A percentile compares a stretch with the other conserved stretches of the same genome.
Conservation (phyloP, 1,140 invertebrate species). For the Pachypeltis micranthus region DNA sequence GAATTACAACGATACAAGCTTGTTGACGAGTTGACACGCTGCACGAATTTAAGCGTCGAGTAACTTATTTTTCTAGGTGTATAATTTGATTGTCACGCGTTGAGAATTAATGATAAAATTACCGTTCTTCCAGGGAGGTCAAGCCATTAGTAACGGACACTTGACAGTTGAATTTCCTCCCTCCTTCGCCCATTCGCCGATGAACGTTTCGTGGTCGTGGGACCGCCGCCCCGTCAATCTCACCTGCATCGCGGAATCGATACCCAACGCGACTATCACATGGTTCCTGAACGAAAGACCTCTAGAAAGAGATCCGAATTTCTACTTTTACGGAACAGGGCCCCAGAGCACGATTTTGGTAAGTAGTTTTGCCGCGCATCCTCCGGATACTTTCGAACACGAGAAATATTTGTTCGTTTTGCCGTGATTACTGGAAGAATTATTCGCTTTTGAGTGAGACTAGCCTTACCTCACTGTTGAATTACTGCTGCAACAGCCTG, state of each 20-base stretch:
- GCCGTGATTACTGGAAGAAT: no score
- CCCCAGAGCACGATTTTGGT: conserved; percentile 52
- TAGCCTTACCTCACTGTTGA: no score
- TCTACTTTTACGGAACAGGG: conserved; percentile 44
- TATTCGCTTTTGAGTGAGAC: no score
- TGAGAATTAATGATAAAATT: neutral
- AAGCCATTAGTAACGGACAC: conserved; percentile 62
- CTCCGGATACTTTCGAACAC: no score
- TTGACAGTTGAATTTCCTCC: conserved; percentile 67
- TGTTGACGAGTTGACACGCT: neutral
- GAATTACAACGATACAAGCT: no score
- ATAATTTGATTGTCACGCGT: neutral
- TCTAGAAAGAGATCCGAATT: conserved; percentile 36
- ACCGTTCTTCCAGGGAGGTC: no score
- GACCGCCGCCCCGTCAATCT: conserved; percentile 64
- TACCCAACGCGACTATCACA: conserved; percentile 82
- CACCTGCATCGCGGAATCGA: conserved; percentile 75
- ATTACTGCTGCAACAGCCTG: no score
- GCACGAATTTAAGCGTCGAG: no score
- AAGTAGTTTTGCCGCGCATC: no score
- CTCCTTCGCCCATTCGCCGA: conserved; percentile 52
- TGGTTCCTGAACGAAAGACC: conserved; percentile 50
- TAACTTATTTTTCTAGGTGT: no score
- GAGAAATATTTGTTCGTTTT: no score
- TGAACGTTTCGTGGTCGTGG: conserved; percentile 70